Percentiles rank a stretch among this genome's conserved stretches.
These are phyloP conservation scores for Pogonophryne albipinna DNA, from an alignment of 2,797 vertebrate genomes.

Conservation along the genomic window DNA sequence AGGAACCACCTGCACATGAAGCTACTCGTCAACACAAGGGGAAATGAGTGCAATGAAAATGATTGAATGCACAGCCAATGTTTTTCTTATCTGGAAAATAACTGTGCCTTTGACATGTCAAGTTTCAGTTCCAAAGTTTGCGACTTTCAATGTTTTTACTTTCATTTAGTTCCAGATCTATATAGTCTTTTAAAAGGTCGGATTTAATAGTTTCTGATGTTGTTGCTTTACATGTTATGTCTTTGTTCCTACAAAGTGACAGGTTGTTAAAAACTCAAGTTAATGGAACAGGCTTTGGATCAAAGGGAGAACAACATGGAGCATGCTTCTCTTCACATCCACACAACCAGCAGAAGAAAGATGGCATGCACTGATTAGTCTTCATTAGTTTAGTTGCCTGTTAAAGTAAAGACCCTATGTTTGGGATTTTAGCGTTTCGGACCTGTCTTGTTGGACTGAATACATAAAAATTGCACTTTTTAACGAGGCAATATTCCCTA, in stretches of 20 bases:
- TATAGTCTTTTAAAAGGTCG: too few species aligned
- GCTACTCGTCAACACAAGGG: not conserved
- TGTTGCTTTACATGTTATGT: too few species aligned
- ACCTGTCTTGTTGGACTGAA: too few species aligned
- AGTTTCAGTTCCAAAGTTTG: not conserved
- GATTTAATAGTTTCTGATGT: too few species aligned
- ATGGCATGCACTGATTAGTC: not conserved
- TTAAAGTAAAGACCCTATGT: not conserved
- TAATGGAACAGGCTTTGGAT: slow-evolving; percentile 9
- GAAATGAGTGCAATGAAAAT: not conserved
- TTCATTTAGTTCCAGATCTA: too few species aligned
- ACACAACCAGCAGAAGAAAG: slow-evolving; percentile 47
- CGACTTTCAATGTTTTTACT: too few species aligned
- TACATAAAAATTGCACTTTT: too few species aligned
- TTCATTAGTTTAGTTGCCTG: not conserved
- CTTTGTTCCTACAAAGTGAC: too few species aligned
- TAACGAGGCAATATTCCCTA: too few species aligned
- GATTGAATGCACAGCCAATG: not conserved
- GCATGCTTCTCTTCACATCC: slow-evolving; percentile 89
- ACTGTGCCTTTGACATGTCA: not conserved
- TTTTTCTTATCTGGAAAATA: not conserved
- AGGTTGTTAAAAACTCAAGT: not conserved
- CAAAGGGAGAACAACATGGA: slow-evolving; percentile 73
- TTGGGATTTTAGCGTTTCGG: too few species aligned
- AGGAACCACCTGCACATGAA: not conserved